Evolutionary conservation across 2,113 vertebrate genomes (phyloP).

Genomic region (Rhea americana): DNA sequence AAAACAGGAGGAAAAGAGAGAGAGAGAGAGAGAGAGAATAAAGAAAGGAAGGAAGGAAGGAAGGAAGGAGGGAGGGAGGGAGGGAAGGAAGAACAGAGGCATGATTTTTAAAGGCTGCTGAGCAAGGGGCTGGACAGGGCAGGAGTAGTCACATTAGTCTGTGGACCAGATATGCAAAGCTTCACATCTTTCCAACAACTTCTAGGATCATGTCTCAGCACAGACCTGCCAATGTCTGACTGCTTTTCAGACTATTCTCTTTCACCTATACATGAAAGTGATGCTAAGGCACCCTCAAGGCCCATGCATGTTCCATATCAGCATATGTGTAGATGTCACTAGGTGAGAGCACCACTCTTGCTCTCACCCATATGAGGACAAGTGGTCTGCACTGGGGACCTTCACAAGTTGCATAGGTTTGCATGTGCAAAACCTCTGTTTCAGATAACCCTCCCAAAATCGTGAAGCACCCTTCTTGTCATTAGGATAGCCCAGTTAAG

Average conservation of each 20-base stretch:
- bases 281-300: not conserved
- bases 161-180: not conserved
- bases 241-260: not conserved
- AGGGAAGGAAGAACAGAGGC: not conserved
- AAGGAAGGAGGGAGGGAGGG: not conserved
- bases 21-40: not conserved
- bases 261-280: not conserved
- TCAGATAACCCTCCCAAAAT: not conserved
- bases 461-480: not conserved
- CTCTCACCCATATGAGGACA: not conserved
- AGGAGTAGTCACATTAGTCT: not conserved
- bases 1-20: not conserved
- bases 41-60: not conserved
- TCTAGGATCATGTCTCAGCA: not conserved
- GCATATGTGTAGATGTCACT: not conserved
- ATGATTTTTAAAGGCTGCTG: not conserved
- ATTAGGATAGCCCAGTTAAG: not conserved
- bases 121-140: not conserved
- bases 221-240: not conserved
- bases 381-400: not conserved
- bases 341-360: not conserved
- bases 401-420: not conserved
- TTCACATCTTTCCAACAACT: not conserved
- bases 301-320: accelerated
- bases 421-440: not conserved